phyloP scores from a whole-genome alignment of 2,113 vertebrate genomes.

The Perognathus longimembris region DNA sequence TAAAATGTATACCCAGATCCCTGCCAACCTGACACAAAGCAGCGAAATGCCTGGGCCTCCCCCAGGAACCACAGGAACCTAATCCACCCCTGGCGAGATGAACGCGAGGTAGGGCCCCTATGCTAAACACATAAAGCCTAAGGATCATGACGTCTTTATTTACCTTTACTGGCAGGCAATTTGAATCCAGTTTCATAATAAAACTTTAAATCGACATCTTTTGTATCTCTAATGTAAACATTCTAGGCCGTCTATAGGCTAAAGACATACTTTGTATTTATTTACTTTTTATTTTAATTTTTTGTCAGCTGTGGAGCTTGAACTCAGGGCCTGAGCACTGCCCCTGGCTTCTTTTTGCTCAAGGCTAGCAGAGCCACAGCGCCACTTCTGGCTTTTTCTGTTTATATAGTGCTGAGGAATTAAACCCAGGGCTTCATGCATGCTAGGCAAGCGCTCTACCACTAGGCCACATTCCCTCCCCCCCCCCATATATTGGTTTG shows the following conservation, averaged over 20 bases:
- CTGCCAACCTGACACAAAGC: background rate
- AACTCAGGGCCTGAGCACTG: too few relatives aligned
- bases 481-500: too few relatives aligned
- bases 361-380: too few relatives aligned
- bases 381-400: too few relatives aligned
- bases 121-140: background rate
- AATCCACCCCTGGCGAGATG: background rate
- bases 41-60: background rate
- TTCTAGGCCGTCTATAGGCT: background rate
- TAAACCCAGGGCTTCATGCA: too few relatives aligned
- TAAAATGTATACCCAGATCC: constrained; percentile 26
- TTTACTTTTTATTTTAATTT: too few relatives aligned
- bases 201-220: background rate
- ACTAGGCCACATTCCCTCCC: too few relatives aligned
- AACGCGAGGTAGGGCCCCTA: background rate
- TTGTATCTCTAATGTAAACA: background rate
- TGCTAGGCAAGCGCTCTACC: too few relatives aligned
- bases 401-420: too few relatives aligned
- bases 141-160: constrained; percentile 22
- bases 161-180: constrained; percentile 34
- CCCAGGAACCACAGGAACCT: background rate
- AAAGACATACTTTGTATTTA: constrained; percentile 5
- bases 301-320: too few relatives aligned
- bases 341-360: too few relatives aligned
- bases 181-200: constrained; percentile 34